A percentile compares a stretch with the other conserved stretches of the same genome.
Conservation (phyloP, 1,140 invertebrate species). For the Lanistes nyassanus region DNA sequence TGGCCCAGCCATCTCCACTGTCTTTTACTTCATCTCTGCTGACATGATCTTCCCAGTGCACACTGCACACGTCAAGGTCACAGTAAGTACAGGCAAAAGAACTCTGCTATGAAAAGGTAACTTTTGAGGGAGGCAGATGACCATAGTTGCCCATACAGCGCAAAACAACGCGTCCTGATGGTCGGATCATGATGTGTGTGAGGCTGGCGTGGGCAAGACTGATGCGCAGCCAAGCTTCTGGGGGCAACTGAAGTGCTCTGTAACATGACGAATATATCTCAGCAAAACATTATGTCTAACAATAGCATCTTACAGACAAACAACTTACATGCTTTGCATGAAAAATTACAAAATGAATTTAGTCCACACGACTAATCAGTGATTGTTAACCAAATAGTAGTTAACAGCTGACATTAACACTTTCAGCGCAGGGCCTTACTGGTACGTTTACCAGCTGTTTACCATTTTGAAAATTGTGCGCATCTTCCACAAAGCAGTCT, state of each 20-base stretch:
- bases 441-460: too few species aligned
- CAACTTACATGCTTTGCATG: background rate
- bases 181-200: slow-evolving; percentile 87
- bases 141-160: slow-evolving; percentile 87
- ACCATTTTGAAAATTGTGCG: too few species aligned
- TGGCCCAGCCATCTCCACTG: too few species aligned
- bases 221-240: slow-evolving; percentile 95
- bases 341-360: background rate
- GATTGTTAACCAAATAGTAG: background rate
- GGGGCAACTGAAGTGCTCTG: slow-evolving; percentile 96
- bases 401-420: too few species aligned
- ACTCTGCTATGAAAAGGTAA: slow-evolving; percentile 32
- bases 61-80: too few species aligned
- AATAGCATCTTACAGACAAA: background rate
- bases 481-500: too few species aligned
- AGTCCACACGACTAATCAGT: slow-evolving; percentile 22
- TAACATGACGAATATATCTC: too few species aligned
- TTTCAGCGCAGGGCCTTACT: too few species aligned
- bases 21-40: too few species aligned
- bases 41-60: too few species aligned
- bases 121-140: slow-evolving; percentile 81
- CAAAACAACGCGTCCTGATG: slow-evolving; percentile 86
- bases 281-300: too few species aligned
- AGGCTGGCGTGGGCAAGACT: slow-evolving; percentile 92
- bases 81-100: too few species aligned